Evolutionary conservation across 2,797 vertebrate genomes (phyloP), one percentile per base, ranked within the genome.

Genomic region (Pygocentrus nattereri): DNA sequence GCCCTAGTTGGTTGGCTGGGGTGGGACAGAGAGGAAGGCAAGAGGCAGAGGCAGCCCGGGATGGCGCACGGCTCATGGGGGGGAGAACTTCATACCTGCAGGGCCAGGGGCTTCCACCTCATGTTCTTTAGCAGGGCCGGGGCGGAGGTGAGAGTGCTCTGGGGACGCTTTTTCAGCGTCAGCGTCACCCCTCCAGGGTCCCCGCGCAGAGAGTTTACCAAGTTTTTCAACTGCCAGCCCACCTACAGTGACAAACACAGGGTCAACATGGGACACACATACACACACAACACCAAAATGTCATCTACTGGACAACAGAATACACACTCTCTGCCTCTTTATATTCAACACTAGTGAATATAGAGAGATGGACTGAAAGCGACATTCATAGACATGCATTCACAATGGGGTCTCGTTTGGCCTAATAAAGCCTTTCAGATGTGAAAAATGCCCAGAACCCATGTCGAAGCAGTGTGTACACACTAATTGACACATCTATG

Each of bases 171-270:
- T 93, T 97, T 97, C 91, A 97, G 91, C 74, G 96, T 97, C 92
- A 98, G 91, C 74, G 95, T 96, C 88, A 97, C 96, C 8, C 95
- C 95, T 38, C 94, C 96, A 87, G 96, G 96, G 90, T 97, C 96
- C 79, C 96, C 96, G 59, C 96, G 90, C 91, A 97, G 87, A 0
- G 96, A 96, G 86, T 95, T 96, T 19, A 97, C 96, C 78, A 97
- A 91, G 92, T 97, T 97, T 84, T 96, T 97, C 65, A 98, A 89
- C 92, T 98, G 96, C 97, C 96, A 98, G 90, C 97, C 97, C 90
- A 98, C 96, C 96, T 97, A 88, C 82, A 85, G 90, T 82, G 50
- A 78, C 56, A 82, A 80, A 86, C 27, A 71, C 23, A 77, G 41
- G 76, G 71, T 87, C 79, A 87, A 47, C 76, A 78, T 5, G 78